Conservation (phyloP, 2,888 invertebrate genomes). For the Gastrophysa polygoni region DNA sequence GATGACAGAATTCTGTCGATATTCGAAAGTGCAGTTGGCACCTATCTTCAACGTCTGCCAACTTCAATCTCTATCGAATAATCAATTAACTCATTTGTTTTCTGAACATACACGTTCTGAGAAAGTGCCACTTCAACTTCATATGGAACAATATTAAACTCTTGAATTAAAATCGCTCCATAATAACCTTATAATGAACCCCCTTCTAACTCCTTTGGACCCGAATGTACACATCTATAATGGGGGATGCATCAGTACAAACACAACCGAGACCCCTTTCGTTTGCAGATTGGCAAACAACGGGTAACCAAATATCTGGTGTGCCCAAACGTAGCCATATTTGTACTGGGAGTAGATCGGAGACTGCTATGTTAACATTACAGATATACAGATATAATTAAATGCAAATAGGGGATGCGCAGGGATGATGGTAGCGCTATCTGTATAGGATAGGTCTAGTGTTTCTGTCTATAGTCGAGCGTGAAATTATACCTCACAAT, state of each 20-base stretch:
- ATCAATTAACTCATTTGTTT: no score
- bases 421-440: neutral
- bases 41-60: no score
- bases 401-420: conserved; percentile 36
- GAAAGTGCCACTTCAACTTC: no score
- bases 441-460: neutral
- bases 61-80: no score
- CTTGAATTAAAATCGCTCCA: no score
- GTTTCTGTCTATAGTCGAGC: no score
- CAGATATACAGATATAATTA: conserved; percentile 37
- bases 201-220: neutral
- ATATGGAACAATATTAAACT: no score
- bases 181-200: neutral
- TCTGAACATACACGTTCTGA: no score
- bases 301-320: neutral
- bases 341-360: neutral
- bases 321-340: neutral
- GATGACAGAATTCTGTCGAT: no score
- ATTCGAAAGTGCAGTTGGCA: no score
- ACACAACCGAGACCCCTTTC: neutral
- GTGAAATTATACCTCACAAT: no score
- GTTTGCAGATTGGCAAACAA: neutral
- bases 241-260: neutral
- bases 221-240: neutral
- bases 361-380: neutral